A percentile compares a stretch with the other conserved stretches of the same genome.
Conservation (phyloP, 1,140 invertebrate genomes). For the Bombus pyrosoma region DNA sequence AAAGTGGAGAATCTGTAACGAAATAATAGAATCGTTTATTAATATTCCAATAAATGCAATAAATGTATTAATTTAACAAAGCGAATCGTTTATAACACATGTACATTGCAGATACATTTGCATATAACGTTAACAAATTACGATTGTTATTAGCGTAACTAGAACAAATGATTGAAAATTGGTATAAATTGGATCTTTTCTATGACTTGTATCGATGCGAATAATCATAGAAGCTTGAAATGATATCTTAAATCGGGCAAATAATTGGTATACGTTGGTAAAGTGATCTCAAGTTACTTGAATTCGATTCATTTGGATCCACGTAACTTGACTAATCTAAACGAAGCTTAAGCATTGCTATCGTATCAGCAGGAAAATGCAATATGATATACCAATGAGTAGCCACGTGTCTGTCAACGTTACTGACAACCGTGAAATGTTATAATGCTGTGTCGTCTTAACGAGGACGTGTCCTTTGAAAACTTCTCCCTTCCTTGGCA, state of each 20-base stretch:
- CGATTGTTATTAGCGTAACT: no score
- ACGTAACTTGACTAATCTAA: background rate
- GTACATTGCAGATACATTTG: no score
- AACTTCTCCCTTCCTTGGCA: conserved; percentile 68
- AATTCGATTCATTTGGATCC: background rate
- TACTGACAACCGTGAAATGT: conserved; percentile 53
- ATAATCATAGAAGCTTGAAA: background rate
- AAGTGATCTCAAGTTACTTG: background rate
- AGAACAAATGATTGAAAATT: no score
- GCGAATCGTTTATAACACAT: background rate
- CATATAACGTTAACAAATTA: no score
- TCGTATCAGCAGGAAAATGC: conserved; percentile 20
- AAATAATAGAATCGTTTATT: background rate
- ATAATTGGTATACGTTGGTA: background rate
- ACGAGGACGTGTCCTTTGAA: conserved; percentile 74
- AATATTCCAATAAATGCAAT: background rate
- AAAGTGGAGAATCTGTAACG: background rate
- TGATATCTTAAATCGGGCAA: background rate
- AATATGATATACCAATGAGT: conserved; percentile 61
- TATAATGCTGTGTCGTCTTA: conserved; percentile 79
- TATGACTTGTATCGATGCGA: background rate
- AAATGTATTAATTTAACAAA: background rate
- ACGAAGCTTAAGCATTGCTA: background rate
- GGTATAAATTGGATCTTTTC: no score
- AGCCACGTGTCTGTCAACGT: conserved; percentile 60